Evolutionary conservation across 2,797 vertebrate species (phyloP).

Genomic region (Lerista edwardsae): DNA sequence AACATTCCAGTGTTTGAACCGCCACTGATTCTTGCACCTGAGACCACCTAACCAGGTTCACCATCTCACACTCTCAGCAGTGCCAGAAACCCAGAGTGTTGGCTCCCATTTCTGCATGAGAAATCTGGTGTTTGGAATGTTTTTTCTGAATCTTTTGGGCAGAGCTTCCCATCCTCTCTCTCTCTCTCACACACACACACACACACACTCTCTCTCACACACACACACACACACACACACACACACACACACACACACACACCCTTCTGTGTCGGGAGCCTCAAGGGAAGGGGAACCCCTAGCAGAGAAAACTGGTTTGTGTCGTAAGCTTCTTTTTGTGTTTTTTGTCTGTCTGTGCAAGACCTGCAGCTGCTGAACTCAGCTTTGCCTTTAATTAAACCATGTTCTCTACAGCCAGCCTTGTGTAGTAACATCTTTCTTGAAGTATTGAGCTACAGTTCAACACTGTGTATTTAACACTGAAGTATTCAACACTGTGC

Average conservation of each 20-base stretch:
- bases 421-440: constrained; percentile 59
- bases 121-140: constrained; percentile 77
- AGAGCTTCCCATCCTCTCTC: constrained; percentile 45
- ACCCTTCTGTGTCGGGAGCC: constrained; percentile 50
- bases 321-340: constrained; percentile 83
- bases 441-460: constrained; percentile 18
- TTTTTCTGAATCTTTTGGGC: constrained; percentile 57
- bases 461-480: too few species aligned
- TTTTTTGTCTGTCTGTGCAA: constrained; percentile 85
- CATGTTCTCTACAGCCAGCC: constrained; percentile 85
- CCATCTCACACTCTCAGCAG: constrained; percentile 58
- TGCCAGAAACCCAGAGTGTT: constrained; percentile 63
- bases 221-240: background rate
- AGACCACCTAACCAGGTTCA: constrained; percentile 64
- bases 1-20: constrained; percentile 77
- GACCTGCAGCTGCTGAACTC: constrained; percentile 89
- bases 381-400: constrained; percentile 93
- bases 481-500: background rate
- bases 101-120: constrained; percentile 80
- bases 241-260: background rate
- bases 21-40: constrained; percentile 72
- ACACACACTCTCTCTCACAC: constrained; percentile 7
- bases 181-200: background rate
- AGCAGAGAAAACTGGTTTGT: constrained; percentile 79
- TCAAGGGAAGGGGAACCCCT: constrained; percentile 67